Conservation (phyloP, 2,113 vertebrate genomes). For the Sphaerodactylus townsendi region DNA sequence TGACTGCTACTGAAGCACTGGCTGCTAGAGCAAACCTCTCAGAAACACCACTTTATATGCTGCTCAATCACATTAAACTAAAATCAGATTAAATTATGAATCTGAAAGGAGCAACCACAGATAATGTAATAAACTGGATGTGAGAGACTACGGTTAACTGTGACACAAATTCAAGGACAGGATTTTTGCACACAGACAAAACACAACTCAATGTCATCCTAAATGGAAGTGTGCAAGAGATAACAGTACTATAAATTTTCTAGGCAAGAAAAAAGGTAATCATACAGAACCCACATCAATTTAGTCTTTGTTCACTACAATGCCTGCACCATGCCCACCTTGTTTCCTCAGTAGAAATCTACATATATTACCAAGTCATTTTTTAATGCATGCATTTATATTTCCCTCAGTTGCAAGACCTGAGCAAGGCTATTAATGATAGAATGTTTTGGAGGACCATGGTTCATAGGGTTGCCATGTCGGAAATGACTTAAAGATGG, state of each 20-base stretch:
- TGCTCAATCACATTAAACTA: neutral
- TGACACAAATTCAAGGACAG: neutral
- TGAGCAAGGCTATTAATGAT: no score
- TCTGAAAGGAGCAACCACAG: conserved; percentile 10
- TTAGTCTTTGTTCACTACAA: neutral
- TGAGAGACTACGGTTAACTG: no score
- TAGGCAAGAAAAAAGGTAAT: neutral
- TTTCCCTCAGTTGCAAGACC: no score
- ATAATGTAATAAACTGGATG: neutral
- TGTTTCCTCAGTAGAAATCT: neutral
- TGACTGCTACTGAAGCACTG: conserved; percentile 16
- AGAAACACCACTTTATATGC: conserved; percentile 24
- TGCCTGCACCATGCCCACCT: neutral
- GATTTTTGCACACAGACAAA: neutral
- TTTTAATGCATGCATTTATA: no score
- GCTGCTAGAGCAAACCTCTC: neutral
- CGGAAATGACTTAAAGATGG: no score
- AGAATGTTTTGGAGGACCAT: no score
- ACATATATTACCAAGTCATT: neutral
- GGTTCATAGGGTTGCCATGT: no score
- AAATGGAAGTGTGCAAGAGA: neutral
- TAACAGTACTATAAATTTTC: neutral
- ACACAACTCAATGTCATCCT: neutral
- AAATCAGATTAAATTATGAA: neutral
- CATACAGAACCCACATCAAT: neutral